These are phyloP conservation scores for Belgica antarctica DNA, from an alignment of 2,888 invertebrate species.

Conservation along the genomic window DNA sequence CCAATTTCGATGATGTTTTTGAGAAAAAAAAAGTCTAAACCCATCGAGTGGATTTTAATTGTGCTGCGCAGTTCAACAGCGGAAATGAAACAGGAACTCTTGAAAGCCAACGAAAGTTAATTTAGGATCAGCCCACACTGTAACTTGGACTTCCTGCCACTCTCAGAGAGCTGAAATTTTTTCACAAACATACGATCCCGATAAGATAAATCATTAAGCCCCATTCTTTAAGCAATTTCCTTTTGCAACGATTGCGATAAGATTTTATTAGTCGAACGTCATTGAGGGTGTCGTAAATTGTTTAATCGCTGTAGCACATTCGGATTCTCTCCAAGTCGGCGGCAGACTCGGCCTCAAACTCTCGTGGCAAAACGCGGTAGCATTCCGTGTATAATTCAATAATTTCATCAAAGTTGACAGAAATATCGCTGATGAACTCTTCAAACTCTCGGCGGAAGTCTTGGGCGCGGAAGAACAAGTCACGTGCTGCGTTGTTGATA, in stretches of 20 bases:
- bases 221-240: neutral
- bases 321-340: neutral
- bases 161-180: no score
- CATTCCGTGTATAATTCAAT: neutral
- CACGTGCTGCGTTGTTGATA: neutral
- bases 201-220: neutral
- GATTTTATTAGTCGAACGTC: slow-evolving; percentile 14
- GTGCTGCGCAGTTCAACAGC: no score
- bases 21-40: no score
- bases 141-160: no score
- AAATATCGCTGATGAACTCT: slow-evolving; percentile 26
- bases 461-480: neutral
- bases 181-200: neutral
- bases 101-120: no score
- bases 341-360: neutral
- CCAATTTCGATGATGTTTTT: no score
- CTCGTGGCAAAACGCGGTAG: neutral
- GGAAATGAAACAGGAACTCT: no score
- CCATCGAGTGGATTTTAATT: no score
- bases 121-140: no score
- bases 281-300: neutral
- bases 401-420: neutral
- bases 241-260: neutral
- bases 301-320: slow-evolving; percentile 1
- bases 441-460: neutral